Conservation (phyloP, 1,140 invertebrate species). For the Tetramorium alpestre region DNA sequence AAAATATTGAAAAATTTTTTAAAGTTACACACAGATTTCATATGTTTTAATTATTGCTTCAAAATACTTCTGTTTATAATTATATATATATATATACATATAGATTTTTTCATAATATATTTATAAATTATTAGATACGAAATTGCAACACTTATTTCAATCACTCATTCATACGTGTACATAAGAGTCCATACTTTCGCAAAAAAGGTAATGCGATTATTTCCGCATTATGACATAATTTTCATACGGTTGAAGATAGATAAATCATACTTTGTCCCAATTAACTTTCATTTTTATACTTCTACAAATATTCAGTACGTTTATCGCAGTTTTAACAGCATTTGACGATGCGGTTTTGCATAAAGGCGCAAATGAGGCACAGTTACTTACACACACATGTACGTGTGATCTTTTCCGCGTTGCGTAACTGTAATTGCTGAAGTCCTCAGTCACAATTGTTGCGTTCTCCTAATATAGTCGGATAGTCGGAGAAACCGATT, state of each 20-base stretch:
- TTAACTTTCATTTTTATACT: not conserved
- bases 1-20: constrained; percentile 20
- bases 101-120: not conserved
- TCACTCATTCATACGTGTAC: not conserved
- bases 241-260: not conserved
- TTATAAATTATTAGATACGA: not conserved
- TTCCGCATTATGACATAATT: not conserved
- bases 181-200: not conserved
- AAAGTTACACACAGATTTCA: not conserved
- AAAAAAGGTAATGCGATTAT: not conserved
- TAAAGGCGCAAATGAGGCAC: not conserved
- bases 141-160: not conserved
- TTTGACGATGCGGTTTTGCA: not conserved
- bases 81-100: not conserved
- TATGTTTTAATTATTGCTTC: not conserved
- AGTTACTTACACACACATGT: not conserved
- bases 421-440: constrained; percentile 38
- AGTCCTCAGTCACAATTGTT: constrained; percentile 36
- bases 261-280: not conserved
- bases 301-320: not conserved
- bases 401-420: constrained; percentile 39
- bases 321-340: not conserved
- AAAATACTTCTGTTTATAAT: not conserved
- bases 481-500: constrained; percentile 47
- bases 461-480: constrained; percentile 3